Evolutionary conservation across 1,140 invertebrate species (phyloP), one percentile per base, ranked within the genome.

Genomic region (Lepeophtheirus salmonis): DNA sequence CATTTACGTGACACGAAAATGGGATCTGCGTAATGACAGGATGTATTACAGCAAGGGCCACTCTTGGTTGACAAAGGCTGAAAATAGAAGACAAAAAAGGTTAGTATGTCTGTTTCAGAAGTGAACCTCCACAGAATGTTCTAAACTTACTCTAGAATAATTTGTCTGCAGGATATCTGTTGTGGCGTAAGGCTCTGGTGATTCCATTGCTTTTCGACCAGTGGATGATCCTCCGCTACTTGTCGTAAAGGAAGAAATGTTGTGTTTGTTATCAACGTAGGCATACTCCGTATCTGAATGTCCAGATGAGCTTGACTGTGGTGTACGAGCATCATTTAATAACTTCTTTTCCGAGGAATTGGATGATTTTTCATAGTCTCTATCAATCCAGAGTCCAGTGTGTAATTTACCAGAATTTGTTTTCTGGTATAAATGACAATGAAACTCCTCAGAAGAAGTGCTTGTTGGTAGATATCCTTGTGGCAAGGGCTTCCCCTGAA

Each of bases 261-360:
- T 57, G 55, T 57, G 55, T 25, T 57, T 57, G 55, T 57, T 57
- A n/a, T 57, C 55, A 20, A 57, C 55, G 20, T 57, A 57, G 2
- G 55, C 26, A 30, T 57, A 57, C 30, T 57, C 55, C 23, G 55
- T 30, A 16, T 57, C 55, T 17, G 55, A 57, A 41, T 57, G 21
- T n/a, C 20, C 21, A 21, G 21, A 2, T 17, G 26, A 26, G n/a
- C 16, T n/a, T 2, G 55, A 23, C 20, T 57, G 55, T 14, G 21
- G 17, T 16, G 21, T 21, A 17, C 25, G 23, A 14, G 26, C 23
- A 13, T 41, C 16, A 24, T 13, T 2, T 16, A 57, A 25, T 12
- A 57, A 23, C 26, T 57, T 57, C 21, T 30, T 57, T 20, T 57
- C 55, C 14, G 23, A 57, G 16, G 55, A 24, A 41, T 30, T 57